phyloP scores from a whole-genome alignment of 2,113 vertebrate species.

The Scomber scombrus region DNA sequence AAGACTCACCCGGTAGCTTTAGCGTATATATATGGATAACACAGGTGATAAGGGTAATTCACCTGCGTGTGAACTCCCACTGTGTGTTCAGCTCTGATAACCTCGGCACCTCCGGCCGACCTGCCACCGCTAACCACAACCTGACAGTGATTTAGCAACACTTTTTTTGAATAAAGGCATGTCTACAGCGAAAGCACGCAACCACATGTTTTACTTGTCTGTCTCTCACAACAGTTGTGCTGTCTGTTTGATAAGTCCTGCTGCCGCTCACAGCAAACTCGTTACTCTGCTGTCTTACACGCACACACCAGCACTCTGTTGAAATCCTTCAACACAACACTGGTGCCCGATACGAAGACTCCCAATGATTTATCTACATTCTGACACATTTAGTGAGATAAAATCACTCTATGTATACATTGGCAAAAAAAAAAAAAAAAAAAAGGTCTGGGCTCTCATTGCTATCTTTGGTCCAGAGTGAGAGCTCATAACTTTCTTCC shows the following conservation, averaged over 20 bases:
- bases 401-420: neutral
- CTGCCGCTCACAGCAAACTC: neutral
- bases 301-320: neutral
- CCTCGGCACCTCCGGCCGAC: conserved; percentile 23
- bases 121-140: conserved; percentile 2
- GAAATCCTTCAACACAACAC: neutral
- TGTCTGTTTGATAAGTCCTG: conserved; percentile 7
- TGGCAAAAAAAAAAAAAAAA: neutral
- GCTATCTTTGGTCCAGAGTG: too few species aligned
- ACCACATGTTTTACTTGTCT: conserved; percentile 7
- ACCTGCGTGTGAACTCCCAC: conserved; percentile 73
- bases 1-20: conserved; percentile 41
- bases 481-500: too few species aligned
- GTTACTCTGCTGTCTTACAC: neutral
- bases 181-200: conserved; percentile 16
- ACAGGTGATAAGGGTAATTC: conserved; percentile 50
- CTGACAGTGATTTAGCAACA: conserved; percentile 48
- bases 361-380: neutral
- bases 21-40: conserved; percentile 33
- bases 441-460: too few species aligned
- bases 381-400: neutral
- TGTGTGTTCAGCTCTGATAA: conserved; percentile 66
- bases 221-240: neutral
- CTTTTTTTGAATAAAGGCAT: conserved; percentile 12
- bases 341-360: neutral